Evolutionary conservation across 2,888 invertebrate genomes (phyloP), one percentile per base, ranked within the genome.

Genomic region (Uropetala carovei): DNA sequence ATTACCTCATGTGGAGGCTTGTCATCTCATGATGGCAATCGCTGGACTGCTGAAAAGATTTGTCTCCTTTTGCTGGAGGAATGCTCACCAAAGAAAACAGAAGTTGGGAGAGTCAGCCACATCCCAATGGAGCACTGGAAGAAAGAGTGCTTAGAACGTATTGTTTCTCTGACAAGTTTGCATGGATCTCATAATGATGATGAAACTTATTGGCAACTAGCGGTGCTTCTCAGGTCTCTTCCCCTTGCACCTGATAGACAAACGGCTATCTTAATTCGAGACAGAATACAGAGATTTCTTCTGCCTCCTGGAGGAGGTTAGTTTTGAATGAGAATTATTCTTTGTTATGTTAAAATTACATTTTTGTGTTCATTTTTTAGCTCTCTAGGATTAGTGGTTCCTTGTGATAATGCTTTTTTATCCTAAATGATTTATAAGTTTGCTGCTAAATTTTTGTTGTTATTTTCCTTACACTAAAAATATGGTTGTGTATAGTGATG

Each of bases 161-260:
- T 89, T n/a, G 64, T 89, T 68, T 18, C 60, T 18, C 30, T 89
- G 0, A 89, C 89, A 56, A 43, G 43, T 64, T 2, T 64, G 13
- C 43, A 60, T 64, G 30, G 43, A 43, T 60, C 60, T n/a, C 56
- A 64, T n/a, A 10, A 13, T 0, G 43, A 60, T 18, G 89, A 89
- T 18, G 89, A 64, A 18, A 89, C 43, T 14, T 64, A 43, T 0
- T 89, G 89, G 89, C 89, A 89, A n/a, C n/a, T 89, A 16, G 89
- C 89, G 18, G 89, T 89, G 68, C 89, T 89, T n/a, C n/a, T 89
- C n/a, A 89, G 89, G 27, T 60, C 89, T n/a, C 89, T 89, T 13
- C 89, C 89, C 18, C 89, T 89, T 56, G 64, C 89, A 4, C 89
- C 89, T 43, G 89, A 89, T 43, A 60, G 89, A 13, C 60, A 16